Evolutionary conservation across 2,113 vertebrate species (phyloP).

Genomic region (Galbula dea): DNA sequence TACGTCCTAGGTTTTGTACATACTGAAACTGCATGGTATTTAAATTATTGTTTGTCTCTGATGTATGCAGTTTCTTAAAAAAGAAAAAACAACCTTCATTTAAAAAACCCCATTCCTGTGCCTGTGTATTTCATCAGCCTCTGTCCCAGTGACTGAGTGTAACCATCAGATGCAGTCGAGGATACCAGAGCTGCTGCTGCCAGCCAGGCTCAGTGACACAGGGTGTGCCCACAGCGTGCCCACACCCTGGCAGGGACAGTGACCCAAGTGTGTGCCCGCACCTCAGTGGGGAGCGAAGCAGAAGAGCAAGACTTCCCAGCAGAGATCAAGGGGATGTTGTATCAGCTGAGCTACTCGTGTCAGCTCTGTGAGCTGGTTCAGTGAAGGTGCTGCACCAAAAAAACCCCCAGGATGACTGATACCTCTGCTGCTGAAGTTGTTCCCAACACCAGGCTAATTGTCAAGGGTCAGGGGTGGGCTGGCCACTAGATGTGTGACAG

Average conservation of each 20-base stretch:
- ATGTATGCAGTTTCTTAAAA: slow-evolving; percentile 92
- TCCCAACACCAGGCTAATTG: not conserved
- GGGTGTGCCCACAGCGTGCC: not conserved
- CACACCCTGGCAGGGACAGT: not conserved
- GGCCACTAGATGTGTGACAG: no score
- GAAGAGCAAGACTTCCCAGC: no score
- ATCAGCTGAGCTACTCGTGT: rapidly evolving
- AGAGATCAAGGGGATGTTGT: rapidly evolving
- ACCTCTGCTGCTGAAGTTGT: not conserved
- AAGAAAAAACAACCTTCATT: no score
- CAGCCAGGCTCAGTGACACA: not conserved
- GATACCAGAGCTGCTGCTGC: not conserved
- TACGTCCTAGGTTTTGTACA: slow-evolving; percentile 84
- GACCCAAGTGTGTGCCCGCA: rapidly evolving
- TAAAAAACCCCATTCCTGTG: slow-evolving; percentile 49
- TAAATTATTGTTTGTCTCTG: slow-evolving; percentile 91
- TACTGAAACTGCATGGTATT: slow-evolving; percentile 91
- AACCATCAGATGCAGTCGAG: rapidly evolving
- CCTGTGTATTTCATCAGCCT: slow-evolving; percentile 41
- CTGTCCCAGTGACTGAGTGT: not conserved
- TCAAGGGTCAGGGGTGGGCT: no score
- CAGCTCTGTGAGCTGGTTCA: rapidly evolving
- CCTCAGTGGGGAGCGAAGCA: not conserved
- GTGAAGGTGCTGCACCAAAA: not conserved
- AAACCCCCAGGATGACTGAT: rapidly evolving